Percentiles rank a stretch among this genome's conserved stretches.
These are phyloP conservation scores for Pteromalus puparum DNA, from an alignment of 1,140 invertebrate genomes.

Conservation along the genomic window DNA sequence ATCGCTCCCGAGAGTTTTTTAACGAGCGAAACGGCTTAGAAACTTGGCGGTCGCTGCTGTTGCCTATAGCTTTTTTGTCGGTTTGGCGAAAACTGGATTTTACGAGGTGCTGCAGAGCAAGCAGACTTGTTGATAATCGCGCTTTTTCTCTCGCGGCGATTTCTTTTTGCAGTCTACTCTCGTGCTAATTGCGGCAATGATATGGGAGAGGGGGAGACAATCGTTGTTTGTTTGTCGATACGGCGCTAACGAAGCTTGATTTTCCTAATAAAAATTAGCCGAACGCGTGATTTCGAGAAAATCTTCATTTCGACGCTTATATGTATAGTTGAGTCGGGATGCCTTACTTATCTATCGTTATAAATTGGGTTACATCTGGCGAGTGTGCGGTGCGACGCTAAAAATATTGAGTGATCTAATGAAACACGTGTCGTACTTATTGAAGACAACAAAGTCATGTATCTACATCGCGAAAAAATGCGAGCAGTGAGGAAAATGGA, in stretches of 20 bases:
- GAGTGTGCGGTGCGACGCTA: background rate
- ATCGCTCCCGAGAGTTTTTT: background rate
- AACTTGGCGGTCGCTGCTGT: background rate
- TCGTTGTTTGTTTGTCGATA: background rate
- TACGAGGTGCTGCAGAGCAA: background rate
- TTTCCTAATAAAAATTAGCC: too few relatives aligned
- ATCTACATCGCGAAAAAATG: background rate
- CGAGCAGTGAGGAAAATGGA: background rate
- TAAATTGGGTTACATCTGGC: background rate
- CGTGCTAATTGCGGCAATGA: background rate
- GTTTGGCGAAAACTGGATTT: conserved; percentile 30
- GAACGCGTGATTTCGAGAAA: too few relatives aligned
- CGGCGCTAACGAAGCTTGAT: background rate
- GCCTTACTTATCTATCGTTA: background rate
- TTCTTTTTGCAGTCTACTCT: background rate
- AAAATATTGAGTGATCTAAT: too few relatives aligned
- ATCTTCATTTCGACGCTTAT: too few relatives aligned
- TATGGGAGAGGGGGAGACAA: background rate
- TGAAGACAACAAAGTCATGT: background rate
- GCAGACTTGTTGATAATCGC: background rate
- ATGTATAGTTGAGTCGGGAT: too few relatives aligned
- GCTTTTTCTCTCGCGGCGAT: background rate
- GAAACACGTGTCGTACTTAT: background rate
- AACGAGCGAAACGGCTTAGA: background rate
- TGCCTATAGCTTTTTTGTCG: background rate